Evolutionary conservation across 1,140 invertebrate species (phyloP).

Genomic region (Spodoptera litura): DNA sequence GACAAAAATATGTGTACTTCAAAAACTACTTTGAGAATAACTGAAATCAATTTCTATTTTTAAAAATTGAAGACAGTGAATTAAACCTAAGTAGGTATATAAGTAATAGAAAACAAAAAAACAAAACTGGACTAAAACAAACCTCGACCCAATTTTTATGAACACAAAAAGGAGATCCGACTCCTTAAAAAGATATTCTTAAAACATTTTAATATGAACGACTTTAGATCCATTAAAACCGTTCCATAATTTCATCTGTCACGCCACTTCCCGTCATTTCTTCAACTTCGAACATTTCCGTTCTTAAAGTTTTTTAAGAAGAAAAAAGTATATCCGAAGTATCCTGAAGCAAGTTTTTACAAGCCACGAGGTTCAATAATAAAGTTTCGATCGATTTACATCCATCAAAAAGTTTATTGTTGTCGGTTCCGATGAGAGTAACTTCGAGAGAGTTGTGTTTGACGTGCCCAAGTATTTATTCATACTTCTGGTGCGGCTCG

Average conservation of each 20-base stretch:
- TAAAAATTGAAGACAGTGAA: too few relatives aligned
- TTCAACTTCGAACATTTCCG: constrained; percentile 29
- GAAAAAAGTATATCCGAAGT: constrained; percentile 13
- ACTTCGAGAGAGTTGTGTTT: constrained; percentile 10
- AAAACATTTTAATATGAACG: constrained; percentile 13
- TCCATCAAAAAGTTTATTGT: constrained; percentile 41
- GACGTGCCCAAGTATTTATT: not conserved
- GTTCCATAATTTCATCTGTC: constrained; percentile 40
- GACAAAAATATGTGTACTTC: too few relatives aligned
- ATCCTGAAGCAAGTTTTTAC: constrained; percentile 4
- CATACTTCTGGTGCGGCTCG: too few relatives aligned
- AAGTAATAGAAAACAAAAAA: not conserved
- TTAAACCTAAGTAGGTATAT: too few relatives aligned
- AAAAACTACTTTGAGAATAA: too few relatives aligned
- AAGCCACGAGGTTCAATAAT: constrained; percentile 32
- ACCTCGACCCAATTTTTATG: not conserved
- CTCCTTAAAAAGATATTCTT: not conserved
- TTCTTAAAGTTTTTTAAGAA: constrained; percentile 13
- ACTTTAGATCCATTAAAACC: constrained; percentile 41
- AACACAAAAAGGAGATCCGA: not conserved
- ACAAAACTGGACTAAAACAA: not conserved
- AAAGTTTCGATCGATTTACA: constrained; percentile 44
- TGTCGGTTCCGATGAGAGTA: constrained; percentile 2
- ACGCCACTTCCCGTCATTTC: constrained; percentile 40
- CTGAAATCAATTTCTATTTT: too few relatives aligned